These are phyloP conservation scores for Ardeotis arabs DNA, from an alignment of 2,113 vertebrate genomes.

Conservation along the genomic window DNA sequence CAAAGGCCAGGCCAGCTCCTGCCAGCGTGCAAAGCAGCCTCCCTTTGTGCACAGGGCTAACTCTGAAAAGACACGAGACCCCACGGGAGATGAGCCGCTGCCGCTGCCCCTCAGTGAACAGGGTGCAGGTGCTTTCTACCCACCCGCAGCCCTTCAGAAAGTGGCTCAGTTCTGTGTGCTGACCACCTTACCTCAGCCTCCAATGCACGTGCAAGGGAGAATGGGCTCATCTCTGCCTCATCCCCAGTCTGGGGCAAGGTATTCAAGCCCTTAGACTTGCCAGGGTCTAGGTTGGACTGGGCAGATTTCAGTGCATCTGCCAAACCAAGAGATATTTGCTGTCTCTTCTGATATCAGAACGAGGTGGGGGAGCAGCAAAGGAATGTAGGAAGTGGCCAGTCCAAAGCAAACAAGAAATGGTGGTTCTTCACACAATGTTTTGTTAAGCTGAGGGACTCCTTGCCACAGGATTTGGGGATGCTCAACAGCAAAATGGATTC, in stretches of 20 bases:
- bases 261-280: background rate
- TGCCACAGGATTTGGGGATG: background rate
- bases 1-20: background rate
- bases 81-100: background rate
- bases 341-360: background rate
- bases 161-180: background rate
- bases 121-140: background rate
- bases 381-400: background rate
- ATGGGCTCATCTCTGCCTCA: background rate
- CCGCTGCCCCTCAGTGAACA: background rate
- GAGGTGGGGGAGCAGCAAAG: background rate
- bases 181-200: background rate
- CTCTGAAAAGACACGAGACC: background rate
- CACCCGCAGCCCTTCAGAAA: background rate
- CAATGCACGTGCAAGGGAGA: background rate
- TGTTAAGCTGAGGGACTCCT: background rate
- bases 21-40: background rate
- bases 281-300: background rate
- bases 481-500: background rate
- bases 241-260: background rate
- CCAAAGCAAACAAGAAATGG: background rate
- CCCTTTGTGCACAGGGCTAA: background rate
- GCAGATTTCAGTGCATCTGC: background rate
- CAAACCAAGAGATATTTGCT: background rate
- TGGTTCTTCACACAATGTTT: background rate